Conservation (phyloP, 2,113 vertebrate species). For the Puma concolor region DNA sequence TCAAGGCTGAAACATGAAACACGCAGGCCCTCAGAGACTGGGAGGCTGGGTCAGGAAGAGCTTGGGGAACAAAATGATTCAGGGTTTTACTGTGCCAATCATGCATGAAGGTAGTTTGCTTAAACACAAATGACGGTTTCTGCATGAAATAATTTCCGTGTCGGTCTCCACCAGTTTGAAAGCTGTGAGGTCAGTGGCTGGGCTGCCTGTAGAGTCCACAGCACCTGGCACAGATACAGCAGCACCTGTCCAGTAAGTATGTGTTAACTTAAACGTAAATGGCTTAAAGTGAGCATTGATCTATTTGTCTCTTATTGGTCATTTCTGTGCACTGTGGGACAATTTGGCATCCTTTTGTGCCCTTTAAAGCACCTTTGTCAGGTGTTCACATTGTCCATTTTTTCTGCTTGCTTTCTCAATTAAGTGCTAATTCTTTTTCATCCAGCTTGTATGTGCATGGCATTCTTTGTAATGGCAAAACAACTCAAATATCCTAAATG, state of each 20-base stretch:
- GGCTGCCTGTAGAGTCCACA: neutral
- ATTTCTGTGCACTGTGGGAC: neutral
- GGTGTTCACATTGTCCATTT: neutral
- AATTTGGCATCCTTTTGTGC: neutral
- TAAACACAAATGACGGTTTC: neutral
- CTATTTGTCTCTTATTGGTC: neutral
- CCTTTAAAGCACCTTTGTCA: neutral
- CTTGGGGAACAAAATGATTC: neutral
- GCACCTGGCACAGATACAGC: neutral
- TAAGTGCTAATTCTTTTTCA: constrained; percentile 14
- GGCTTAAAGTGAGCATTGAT: neutral
- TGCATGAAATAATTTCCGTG: neutral
- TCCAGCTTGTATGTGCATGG: neutral
- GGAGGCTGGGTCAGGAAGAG: neutral
- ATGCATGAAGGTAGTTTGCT: neutral
- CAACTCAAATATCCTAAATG: neutral
- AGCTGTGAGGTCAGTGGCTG: neutral
- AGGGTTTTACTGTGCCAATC: neutral
- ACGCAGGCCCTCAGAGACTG: neutral
- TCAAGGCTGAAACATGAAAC: neutral
- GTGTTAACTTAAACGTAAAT: neutral
- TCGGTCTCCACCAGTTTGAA: neutral
- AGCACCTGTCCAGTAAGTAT: neutral
- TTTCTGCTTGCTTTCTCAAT: constrained; percentile 26
- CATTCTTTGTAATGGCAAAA: neutral